phyloP scores from a whole-genome alignment of 2,797 vertebrate species.

The Epinephelus coioides region DNA sequence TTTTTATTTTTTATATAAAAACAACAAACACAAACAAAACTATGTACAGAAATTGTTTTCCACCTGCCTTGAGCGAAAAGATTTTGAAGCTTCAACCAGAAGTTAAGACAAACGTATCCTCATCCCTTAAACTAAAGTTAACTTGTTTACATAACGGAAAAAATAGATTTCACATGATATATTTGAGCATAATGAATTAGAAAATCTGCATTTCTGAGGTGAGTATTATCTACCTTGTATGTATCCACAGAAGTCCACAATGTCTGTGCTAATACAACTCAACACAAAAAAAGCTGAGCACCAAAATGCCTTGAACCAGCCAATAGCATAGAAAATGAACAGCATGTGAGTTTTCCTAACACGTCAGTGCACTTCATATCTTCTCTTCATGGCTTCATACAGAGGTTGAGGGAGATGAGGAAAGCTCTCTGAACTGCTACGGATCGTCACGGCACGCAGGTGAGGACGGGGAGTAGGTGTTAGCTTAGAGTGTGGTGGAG shows the following conservation, averaged over 20 bases:
- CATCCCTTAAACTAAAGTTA: background rate
- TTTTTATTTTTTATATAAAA: slow-evolving; percentile 60
- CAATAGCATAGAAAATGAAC: slow-evolving; percentile 43
- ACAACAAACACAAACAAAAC: slow-evolving; percentile 30
- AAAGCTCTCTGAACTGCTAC: slow-evolving; percentile 2
- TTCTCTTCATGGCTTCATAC: slow-evolving; percentile 43
- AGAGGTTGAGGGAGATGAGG: background rate
- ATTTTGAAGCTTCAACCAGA: slow-evolving; percentile 28
- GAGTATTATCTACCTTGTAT: background rate
- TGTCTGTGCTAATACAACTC: background rate
- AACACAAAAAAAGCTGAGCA: slow-evolving; percentile 4
- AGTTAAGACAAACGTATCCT: background rate
- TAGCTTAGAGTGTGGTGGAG: slow-evolving; percentile 39
- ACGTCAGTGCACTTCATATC: slow-evolving; percentile 19
- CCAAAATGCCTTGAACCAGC: slow-evolving; percentile 55
- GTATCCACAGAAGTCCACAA: background rate
- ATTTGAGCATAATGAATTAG: background rate
- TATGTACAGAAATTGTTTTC: slow-evolving; percentile 57
- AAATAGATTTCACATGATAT: background rate
- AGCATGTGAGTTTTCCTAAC: background rate
- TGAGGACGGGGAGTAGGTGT: background rate
- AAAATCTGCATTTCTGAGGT: background rate
- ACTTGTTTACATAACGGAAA: slow-evolving; percentile 52
- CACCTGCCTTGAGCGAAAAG: background rate
- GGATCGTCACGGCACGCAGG: accelerated